Evolutionary conservation across 1,140 invertebrate genomes (phyloP).

Genomic region (Daktulosphaira vitifoliae): DNA sequence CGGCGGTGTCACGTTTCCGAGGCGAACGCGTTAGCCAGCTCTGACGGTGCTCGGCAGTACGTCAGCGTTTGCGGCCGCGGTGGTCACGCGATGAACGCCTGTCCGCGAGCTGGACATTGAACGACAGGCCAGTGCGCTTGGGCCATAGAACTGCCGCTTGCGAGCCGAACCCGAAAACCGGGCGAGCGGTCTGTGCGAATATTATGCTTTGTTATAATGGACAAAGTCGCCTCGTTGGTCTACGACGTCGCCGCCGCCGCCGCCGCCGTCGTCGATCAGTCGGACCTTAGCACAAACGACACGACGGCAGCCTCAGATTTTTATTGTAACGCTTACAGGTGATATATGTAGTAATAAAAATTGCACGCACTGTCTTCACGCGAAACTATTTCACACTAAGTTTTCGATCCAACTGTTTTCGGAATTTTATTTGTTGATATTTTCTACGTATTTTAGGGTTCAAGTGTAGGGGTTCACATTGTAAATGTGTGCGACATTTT

Average conservation of each 20-base stretch:
- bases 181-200: not conserved
- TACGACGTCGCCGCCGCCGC: conserved; percentile 3
- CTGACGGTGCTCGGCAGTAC: not conserved
- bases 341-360: no score
- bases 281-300: no score
- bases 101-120: not conserved
- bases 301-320: not conserved
- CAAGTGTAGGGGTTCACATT: no score
- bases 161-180: not conserved
- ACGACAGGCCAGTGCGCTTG: not conserved
- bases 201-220: conserved; percentile 24
- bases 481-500: no score
- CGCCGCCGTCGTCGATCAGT: not conserved
- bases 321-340: conserved; percentile 26
- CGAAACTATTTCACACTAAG: no score
- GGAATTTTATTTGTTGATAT: no score
- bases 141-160: not conserved
- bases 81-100: not conserved
- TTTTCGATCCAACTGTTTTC: no score
- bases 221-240: conserved; percentile 10
- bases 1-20: conserved; percentile 30
- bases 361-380: no score
- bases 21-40: not conserved
- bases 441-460: no score
- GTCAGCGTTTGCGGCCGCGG: not conserved